Evolutionary conservation across 2,113 vertebrate genomes (phyloP).

Genomic region (Nibea albiflora): DNA sequence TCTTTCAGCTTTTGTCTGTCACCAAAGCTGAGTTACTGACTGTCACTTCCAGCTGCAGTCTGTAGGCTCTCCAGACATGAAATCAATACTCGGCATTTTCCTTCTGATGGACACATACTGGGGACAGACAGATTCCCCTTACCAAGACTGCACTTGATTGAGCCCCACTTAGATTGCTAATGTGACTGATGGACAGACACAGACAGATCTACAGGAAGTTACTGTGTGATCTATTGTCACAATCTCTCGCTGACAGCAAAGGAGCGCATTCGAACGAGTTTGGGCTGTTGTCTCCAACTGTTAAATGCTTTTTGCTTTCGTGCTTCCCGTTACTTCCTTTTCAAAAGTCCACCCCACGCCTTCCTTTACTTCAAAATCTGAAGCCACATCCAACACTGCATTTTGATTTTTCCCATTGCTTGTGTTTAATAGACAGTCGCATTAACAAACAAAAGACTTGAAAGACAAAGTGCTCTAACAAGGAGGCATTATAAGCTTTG

Average conservation of each 20-base stretch:
- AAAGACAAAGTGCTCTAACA: constrained; percentile 12
- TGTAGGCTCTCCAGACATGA: constrained; percentile 75
- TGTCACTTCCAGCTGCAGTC: constrained; percentile 78
- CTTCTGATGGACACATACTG: constrained; percentile 78
- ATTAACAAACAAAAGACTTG: constrained; percentile 12
- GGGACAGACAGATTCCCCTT: constrained; percentile 72
- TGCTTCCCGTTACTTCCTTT: constrained; percentile 2
- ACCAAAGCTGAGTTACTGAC: constrained; percentile 70
- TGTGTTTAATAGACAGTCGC: not conserved
- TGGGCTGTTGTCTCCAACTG: constrained; percentile 32
- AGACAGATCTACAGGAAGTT: constrained; percentile 67
- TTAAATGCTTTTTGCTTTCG: constrained; percentile 43
- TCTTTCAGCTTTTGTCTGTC: constrained; percentile 62
- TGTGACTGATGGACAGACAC: constrained; percentile 76
- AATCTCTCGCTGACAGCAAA: constrained; percentile 45
- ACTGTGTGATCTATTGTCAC: constrained; percentile 54
- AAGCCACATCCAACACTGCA: not conserved
- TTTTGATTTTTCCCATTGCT: constrained; percentile 1
- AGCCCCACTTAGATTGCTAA: constrained; percentile 79
- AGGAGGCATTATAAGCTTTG: not conserved
- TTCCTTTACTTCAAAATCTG: constrained; percentile 13
- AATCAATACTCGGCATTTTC: constrained; percentile 84
- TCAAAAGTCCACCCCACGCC: not conserved
- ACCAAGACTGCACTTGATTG: constrained; percentile 76
- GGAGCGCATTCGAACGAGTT: constrained; percentile 35